These are phyloP conservation scores for Melinaea menophilus DNA, from an alignment of 2,888 invertebrate genomes.

Conservation along the genomic window DNA sequence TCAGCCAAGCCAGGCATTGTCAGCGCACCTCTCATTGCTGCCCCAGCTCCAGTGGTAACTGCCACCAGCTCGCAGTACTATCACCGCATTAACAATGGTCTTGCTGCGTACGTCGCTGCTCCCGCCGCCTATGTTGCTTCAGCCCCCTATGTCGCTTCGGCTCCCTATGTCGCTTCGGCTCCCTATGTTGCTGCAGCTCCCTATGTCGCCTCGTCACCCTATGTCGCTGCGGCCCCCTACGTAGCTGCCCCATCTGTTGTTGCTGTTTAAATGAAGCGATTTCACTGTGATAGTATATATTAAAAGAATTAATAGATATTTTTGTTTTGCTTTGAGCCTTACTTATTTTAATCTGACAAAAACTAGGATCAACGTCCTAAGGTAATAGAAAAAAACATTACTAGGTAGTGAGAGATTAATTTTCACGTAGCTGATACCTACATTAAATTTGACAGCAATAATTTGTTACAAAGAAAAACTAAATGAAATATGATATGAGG, in stretches of 20 bases:
- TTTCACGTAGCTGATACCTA: too few relatives aligned
- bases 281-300: slow-evolving; percentile 2
- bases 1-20: slow-evolving; percentile 58
- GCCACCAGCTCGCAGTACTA: slow-evolving; percentile 83
- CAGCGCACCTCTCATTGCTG: slow-evolving; percentile 52
- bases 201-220: slow-evolving; percentile 30
- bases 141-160: slow-evolving; percentile 48
- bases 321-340: slow-evolving; percentile 11
- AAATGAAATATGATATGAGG: too few relatives aligned
- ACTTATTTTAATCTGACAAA: too few relatives aligned
- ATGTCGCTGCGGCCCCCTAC: slow-evolving; percentile 29
- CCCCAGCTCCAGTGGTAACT: slow-evolving; percentile 76
- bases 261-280: slow-evolving; percentile 28
- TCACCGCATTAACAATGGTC: slow-evolving; percentile 80
- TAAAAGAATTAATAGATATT: slow-evolving; percentile 23
- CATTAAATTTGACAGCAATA: too few relatives aligned
- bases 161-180: slow-evolving; percentile 43
- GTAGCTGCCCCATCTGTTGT: slow-evolving; percentile 28
- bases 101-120: slow-evolving; percentile 66
- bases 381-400: too few relatives aligned
- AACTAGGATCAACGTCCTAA: too few relatives aligned
- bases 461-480: too few relatives aligned
- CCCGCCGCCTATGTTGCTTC: slow-evolving; percentile 58
- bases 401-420: too few relatives aligned
- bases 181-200: slow-evolving; percentile 39